phyloP scores from a whole-genome alignment of 2,888 invertebrate genomes.

The Rhamnusium bicolor region DNA sequence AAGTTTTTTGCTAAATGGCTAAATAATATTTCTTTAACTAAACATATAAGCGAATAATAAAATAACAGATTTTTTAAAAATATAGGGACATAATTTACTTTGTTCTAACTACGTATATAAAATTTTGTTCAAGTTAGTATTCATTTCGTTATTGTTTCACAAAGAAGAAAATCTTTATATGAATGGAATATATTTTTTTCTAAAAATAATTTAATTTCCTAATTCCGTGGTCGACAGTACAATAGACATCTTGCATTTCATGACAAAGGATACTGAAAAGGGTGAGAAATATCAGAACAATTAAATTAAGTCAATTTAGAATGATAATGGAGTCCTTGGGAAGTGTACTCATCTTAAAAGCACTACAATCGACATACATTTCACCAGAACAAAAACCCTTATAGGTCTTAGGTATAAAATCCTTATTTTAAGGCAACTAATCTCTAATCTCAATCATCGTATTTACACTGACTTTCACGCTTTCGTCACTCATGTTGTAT shows the following conservation, averaged over 20 bases:
- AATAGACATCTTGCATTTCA: neutral
- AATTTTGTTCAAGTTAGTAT: too few relatives aligned
- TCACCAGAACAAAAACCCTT: neutral
- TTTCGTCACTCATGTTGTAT: too few relatives aligned
- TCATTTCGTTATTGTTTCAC: too few relatives aligned
- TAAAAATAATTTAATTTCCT: neutral
- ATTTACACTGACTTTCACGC: neutral
- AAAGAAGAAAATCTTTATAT: neutral
- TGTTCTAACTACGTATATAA: too few relatives aligned
- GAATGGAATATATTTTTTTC: neutral
- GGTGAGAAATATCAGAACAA: neutral
- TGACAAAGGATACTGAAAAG: neutral
- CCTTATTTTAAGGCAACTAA: neutral
- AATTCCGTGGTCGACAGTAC: neutral
- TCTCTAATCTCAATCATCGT: neutral
- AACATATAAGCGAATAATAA: too few relatives aligned
- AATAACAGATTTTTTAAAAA: too few relatives aligned
- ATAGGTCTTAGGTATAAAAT: neutral
- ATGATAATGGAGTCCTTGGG: conserved; percentile 8
- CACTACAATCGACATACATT: neutral
- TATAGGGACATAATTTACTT: too few relatives aligned
- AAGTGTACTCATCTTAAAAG: conserved; percentile 3
- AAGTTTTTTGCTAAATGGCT: too few relatives aligned
- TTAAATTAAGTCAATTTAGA: conserved; percentile 8
- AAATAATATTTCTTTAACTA: too few relatives aligned